A percentile compares a stretch with the other conserved stretches of the same genome.
These are phyloP conservation scores for Nanorana parkeri DNA, from an alignment of 2,113 vertebrate species.

Conservation along the genomic window DNA sequence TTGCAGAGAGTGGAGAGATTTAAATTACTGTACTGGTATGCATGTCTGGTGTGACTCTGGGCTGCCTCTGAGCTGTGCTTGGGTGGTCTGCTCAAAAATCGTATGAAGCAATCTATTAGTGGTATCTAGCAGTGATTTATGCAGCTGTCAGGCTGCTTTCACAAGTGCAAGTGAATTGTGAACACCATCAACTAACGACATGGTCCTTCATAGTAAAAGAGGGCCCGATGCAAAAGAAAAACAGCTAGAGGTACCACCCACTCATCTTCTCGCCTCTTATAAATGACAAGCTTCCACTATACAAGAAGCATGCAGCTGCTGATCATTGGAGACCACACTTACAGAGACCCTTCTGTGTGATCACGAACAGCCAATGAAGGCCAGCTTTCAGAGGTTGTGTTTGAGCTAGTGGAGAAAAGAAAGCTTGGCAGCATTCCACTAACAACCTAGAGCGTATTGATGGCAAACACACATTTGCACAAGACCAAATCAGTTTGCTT, in stretches of 20 bases:
- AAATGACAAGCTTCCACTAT: slow-evolving; percentile 69
- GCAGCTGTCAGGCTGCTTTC: slow-evolving; percentile 82
- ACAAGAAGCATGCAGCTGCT: slow-evolving; percentile 76
- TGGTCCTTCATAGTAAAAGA: slow-evolving; percentile 72
- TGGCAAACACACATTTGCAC: slow-evolving; percentile 62
- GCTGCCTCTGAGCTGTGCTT: slow-evolving; percentile 63
- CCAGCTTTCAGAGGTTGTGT: slow-evolving; percentile 64
- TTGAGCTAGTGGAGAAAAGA: slow-evolving; percentile 61
- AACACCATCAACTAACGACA: slow-evolving; percentile 69
- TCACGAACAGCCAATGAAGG: slow-evolving; percentile 64
- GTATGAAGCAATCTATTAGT: slow-evolving; percentile 75
- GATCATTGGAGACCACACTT: slow-evolving; percentile 67
- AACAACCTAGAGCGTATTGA: slow-evolving; percentile 60
- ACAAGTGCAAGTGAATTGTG: slow-evolving; percentile 76
- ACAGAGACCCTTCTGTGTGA: slow-evolving; percentile 76
- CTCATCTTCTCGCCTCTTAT: slow-evolving; percentile 73
- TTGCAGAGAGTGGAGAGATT: slow-evolving; percentile 74
- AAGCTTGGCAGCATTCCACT: slow-evolving; percentile 66
- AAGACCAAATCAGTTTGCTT: slow-evolving; percentile 58
- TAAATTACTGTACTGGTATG: slow-evolving; percentile 75
- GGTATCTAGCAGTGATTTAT: slow-evolving; percentile 80
- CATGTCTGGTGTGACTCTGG: slow-evolving; percentile 63
- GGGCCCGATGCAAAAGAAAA: slow-evolving; percentile 77
- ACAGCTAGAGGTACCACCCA: slow-evolving; percentile 77
- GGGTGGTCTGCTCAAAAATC: slow-evolving; percentile 79